Base-by-base conservation (phyloP, 2,888 invertebrate species). In the Ashinkailepas kermadecensis region DNA sequence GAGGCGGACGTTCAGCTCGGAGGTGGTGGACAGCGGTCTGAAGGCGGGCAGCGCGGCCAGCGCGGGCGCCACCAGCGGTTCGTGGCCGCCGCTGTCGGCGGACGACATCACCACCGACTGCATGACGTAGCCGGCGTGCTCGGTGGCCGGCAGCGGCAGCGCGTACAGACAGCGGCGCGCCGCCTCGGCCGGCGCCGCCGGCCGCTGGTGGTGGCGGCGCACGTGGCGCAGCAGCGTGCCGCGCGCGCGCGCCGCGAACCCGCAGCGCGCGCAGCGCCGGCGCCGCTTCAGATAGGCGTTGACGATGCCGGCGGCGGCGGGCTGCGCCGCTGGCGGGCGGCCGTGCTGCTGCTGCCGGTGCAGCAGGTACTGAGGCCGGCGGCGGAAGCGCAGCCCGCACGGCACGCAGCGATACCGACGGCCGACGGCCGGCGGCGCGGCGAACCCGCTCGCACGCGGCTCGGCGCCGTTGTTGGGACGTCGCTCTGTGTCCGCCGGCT, bases 321-420 rank as follows among this genome's bases (percentile, higher is more conserved):
- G 8, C 25, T 2, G 10, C 39, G n/a, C 39, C 23, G 18, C 18
- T 1, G 25, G 57, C 18, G 12, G 8, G 10, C 56, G 56, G 15
- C 56, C 10, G 57, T 78, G 78, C 56, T 11, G 56, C 57, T 78
- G n/a, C n/a, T 78, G 78, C 56, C 78, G 57, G 57, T 78, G 78
- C 21, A 21, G 57, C 56, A 78, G 78, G 13, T 57, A 78, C 15
- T 56, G 56, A 21, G 10, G 21, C 3, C 78, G 78, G 9, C 57
- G 78, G 11, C 21, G 57, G 78, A 78, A 78, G 3, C 57, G 56
- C 54, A 56, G 18, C 21, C 78, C n/a, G 78, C 78, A 78, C 4
- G 57, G 21, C 57, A 10, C 9, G 57, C 78, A 78, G 57, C 56
- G 57, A n/a, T 57, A 54, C 57, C 8, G 56, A 0, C 57, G 56